phyloP scores from a whole-genome alignment of 1,140 invertebrate species.

The Propsilocerus akamusi region DNA sequence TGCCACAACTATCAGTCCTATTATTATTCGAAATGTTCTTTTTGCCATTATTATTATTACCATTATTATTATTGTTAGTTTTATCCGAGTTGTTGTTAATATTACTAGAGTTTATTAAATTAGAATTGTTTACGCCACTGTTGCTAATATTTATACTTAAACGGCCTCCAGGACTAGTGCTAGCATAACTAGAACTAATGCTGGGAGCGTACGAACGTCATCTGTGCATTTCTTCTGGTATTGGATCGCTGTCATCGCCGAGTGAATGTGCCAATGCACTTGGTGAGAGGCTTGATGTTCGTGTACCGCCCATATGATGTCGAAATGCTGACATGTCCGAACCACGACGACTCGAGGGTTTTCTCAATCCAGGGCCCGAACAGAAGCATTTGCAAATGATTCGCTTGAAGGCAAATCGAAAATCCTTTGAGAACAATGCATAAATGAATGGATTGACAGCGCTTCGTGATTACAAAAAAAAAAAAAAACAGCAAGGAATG shows the following conservation, averaged over 20 bases:
- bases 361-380: conserved; percentile 16
- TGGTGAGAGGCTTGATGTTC: conserved; percentile 29
- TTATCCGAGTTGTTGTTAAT: too few species aligned
- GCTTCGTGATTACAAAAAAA: too few species aligned
- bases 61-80: too few species aligned
- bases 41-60: neutral
- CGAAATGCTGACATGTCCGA: conserved; percentile 43
- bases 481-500: too few species aligned
- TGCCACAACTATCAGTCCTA: neutral
- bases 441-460: conserved; percentile 88
- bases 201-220: conserved; percentile 29
- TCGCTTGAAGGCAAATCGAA: conserved; percentile 77
- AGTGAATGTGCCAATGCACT: conserved; percentile 24
- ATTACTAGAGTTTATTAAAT: too few species aligned
- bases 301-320: conserved; percentile 20
- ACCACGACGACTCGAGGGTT: conserved; percentile 29
- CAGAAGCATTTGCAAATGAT: conserved; percentile 75
- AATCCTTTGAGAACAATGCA: conserved; percentile 81
- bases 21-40: neutral
- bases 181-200: conserved; percentile 16
- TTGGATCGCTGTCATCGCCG: conserved; percentile 31
- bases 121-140: neutral
- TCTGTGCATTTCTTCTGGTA: conserved; percentile 27
- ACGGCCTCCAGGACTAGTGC: conserved; percentile 20
- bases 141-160: conserved; percentile 13